These are phyloP conservation scores for Darwinula stevensoni DNA, from an alignment of 2,888 invertebrate genomes.

Conservation along the genomic window DNA sequence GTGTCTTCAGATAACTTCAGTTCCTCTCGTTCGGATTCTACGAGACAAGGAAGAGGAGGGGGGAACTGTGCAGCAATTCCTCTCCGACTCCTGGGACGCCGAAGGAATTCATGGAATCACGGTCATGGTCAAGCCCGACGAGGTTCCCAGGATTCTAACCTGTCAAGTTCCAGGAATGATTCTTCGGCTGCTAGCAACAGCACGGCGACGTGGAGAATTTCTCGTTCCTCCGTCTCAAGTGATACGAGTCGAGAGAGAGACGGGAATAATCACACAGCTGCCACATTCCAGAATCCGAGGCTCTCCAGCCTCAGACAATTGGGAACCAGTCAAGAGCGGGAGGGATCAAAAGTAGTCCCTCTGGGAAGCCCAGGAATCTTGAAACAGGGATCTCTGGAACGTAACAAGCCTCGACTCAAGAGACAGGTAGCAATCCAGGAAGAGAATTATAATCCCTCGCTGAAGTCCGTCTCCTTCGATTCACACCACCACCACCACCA, in stretches of 20 bases:
- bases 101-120: conserved; percentile 45
- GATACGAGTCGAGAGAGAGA: too few relatives aligned
- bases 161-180: conserved; percentile 66
- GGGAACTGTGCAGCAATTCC: conserved; percentile 24
- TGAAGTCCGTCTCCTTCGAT: too few relatives aligned
- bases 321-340: too few relatives aligned
- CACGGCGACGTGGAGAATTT: conserved; percentile 41
- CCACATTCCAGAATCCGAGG: too few relatives aligned
- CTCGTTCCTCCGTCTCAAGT: conserved; percentile 45
- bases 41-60: too few relatives aligned
- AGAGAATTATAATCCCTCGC: background rate
- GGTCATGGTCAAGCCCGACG: too few relatives aligned
- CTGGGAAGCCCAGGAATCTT: too few relatives aligned
- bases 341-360: too few relatives aligned
- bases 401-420: background rate
- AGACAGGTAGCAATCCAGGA: background rate
- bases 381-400: too few relatives aligned
- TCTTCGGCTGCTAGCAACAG: conserved; percentile 57
- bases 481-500: background rate
- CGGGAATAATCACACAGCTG: too few relatives aligned
- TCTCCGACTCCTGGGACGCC: conserved; percentile 31
- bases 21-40: conserved; percentile 54
- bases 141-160: conserved; percentile 53
- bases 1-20: conserved; percentile 60
- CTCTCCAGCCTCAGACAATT: too few relatives aligned